Evolutionary conservation across 2,113 vertebrate species (phyloP).

Genomic region (Tychaedon coryphoeus): DNA sequence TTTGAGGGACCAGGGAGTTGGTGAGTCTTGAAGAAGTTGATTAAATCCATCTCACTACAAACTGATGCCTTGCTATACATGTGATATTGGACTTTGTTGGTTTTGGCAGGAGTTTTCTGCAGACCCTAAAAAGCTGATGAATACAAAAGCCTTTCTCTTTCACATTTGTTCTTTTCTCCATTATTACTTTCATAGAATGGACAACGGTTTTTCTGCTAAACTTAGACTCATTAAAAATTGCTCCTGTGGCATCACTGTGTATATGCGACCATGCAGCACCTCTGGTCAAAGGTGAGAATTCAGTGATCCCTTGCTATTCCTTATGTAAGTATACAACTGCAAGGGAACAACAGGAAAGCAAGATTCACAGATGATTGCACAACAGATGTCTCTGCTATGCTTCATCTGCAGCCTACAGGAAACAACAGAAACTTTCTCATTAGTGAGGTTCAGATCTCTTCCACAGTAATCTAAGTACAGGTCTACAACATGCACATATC

Average conservation of each 20-base stretch:
- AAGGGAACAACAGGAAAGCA: neutral
- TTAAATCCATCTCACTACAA: neutral
- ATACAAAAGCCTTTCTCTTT: neutral
- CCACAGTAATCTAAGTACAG: neutral
- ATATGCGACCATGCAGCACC: neutral
- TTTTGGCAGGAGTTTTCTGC: neutral
- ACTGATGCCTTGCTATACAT: neutral
- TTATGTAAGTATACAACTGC: neutral
- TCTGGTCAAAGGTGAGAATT: neutral
- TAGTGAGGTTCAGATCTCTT: neutral
- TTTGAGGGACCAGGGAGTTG: neutral
- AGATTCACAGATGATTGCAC: neutral
- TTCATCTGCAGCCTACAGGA: neutral
- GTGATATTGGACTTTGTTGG: neutral
- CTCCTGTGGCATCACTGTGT: neutral
- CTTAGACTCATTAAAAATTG: neutral
- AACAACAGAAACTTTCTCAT: neutral
- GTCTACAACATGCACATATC: accelerated
- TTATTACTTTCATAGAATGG: neutral
- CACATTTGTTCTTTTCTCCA: neutral
- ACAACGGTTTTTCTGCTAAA: neutral
- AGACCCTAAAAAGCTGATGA: neutral
- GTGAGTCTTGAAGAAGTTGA: neutral
- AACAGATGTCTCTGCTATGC: neutral
- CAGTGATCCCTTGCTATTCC: neutral